Evolutionary conservation across 2,797 vertebrate genomes (phyloP).

Genomic region (Myripristis murdjan): DNA sequence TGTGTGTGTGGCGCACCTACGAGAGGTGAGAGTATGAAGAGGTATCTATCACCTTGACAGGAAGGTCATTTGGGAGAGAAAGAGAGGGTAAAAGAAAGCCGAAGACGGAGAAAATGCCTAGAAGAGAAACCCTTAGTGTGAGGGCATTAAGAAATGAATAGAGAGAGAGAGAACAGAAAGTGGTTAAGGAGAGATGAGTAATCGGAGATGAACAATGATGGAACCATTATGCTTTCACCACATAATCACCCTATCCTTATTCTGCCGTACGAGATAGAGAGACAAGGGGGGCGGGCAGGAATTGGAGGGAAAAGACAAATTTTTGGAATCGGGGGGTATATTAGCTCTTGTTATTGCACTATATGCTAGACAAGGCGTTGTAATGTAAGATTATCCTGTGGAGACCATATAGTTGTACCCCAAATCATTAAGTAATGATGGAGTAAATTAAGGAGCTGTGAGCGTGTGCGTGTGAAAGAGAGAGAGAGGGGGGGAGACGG

Average conservation of each 20-base stretch:
- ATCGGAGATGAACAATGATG: slow-evolving; percentile 69
- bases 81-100: slow-evolving; percentile 35
- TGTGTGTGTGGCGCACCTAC: slow-evolving; percentile 6
- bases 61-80: slow-evolving; percentile 61
- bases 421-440: neutral
- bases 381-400: slow-evolving; percentile 5
- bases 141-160: slow-evolving; percentile 58
- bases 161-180: slow-evolving; percentile 58
- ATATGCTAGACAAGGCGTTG: slow-evolving; percentile 15
- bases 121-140: slow-evolving; percentile 44
- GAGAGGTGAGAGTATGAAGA: slow-evolving; percentile 35
- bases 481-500: slow-evolving; percentile 1
- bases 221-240: slow-evolving; percentile 67
- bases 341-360: slow-evolving; percentile 43
- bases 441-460: slow-evolving; percentile 2
- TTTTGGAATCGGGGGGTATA: slow-evolving; percentile 22
- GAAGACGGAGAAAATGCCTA: slow-evolving; percentile 44
- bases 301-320: slow-evolving; percentile 30
- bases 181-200: slow-evolving; percentile 50
- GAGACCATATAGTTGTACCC: neutral
- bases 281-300: slow-evolving; percentile 26
- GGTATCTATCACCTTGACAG: slow-evolving; percentile 63
- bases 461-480: neutral
- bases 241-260: slow-evolving; percentile 62
- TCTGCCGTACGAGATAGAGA: slow-evolving; percentile 23